A percentile compares a stretch with the other conserved stretches of the same genome.
Evolutionary conservation across 2,888 invertebrate genomes (phyloP).

Genomic region (Sinohyriopsis cumingii): DNA sequence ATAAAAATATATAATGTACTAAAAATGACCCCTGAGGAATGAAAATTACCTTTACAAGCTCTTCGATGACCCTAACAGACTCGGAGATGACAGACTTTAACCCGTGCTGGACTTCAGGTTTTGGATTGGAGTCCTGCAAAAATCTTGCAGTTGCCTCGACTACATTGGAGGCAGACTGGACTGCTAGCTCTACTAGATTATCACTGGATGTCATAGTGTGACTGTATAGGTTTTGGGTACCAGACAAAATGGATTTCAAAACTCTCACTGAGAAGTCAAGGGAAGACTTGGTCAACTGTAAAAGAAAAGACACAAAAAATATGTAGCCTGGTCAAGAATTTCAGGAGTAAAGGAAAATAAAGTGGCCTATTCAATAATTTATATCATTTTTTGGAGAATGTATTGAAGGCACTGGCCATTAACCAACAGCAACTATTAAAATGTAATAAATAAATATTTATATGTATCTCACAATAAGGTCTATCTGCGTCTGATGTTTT

Average conservation of each 20-base stretch:
- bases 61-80: constrained; percentile 31
- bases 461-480: too few relatives aligned
- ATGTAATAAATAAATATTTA: too few relatives aligned
- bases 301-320: constrained; percentile 11
- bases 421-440: too few relatives aligned
- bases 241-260: constrained; percentile 26
- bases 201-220: constrained; percentile 32
- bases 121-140: constrained; percentile 4
- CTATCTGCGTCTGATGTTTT: too few relatives aligned
- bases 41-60: constrained; percentile 39
- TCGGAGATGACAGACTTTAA: constrained; percentile 25
- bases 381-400: too few relatives aligned
- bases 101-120: constrained; percentile 13
- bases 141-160: constrained; percentile 38
- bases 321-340: not conserved
- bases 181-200: constrained; percentile 40
- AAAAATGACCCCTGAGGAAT: not conserved
- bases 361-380: too few relatives aligned
- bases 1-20: not conserved
- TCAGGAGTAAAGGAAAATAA: too few relatives aligned
- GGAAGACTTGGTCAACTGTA: constrained; percentile 43
- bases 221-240: constrained; percentile 26
- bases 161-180: constrained; percentile 53
- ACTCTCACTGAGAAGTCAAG: constrained; percentile 39
- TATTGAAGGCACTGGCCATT: too few relatives aligned